Evolutionary conservation across 2,113 vertebrate genomes (phyloP).

Genomic region (Aviceda subcristata): DNA sequence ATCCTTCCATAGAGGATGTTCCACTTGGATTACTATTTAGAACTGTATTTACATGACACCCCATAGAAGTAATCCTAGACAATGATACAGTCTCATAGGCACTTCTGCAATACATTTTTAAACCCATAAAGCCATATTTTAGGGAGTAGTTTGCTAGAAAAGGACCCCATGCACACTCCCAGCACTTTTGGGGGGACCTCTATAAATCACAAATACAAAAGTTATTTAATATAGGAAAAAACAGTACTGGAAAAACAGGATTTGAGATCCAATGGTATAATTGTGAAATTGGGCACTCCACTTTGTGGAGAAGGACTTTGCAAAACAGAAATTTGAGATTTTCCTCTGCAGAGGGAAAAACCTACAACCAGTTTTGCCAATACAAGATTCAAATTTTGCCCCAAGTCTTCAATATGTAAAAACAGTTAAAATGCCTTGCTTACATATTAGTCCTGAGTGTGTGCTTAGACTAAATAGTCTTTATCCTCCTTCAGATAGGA

Average conservation of each 20-base stretch:
- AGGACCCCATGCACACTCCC: not conserved
- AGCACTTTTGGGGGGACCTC: not conserved
- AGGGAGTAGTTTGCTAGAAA: not conserved
- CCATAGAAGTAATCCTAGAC: not conserved
- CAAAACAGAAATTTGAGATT: not conserved
- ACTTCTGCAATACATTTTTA: not conserved
- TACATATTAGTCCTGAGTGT: not conserved
- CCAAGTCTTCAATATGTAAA: not conserved
- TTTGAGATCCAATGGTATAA: not conserved
- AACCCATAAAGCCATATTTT: not conserved
- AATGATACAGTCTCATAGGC: not conserved
- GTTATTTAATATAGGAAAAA: not conserved
- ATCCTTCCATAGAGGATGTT: not conserved
- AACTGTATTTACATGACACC: not conserved
- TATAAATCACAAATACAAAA: not conserved
- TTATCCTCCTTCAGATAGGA: not conserved
- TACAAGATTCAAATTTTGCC: not conserved
- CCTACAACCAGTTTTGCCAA: not conserved
- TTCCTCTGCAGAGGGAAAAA: not conserved
- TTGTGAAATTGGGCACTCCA: not conserved
- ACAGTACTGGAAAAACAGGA: not conserved
- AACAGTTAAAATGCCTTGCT: not conserved
- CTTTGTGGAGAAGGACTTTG: not conserved
- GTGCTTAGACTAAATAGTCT: not conserved
- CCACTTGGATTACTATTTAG: not conserved